These are phyloP conservation scores for Lethenteron reissneri DNA, from an alignment of 2,113 vertebrate species.

Conservation along the genomic window DNA sequence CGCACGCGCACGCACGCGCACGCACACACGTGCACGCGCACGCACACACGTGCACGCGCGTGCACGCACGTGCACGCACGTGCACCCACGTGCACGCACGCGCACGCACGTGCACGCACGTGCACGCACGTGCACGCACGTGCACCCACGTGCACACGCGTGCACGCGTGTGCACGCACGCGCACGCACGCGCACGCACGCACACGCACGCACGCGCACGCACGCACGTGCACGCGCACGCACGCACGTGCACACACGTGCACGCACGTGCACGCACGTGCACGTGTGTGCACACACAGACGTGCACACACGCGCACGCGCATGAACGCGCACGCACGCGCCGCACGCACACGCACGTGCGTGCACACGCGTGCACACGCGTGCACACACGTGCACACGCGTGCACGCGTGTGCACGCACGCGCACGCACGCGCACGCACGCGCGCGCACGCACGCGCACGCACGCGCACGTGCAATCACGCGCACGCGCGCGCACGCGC, in stretches of 20 bases:
- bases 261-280: neutral
- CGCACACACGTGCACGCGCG: too few relatives aligned
- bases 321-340: neutral
- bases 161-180: too few relatives aligned
- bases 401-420: neutral
- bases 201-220: neutral
- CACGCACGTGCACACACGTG: neutral
- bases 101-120: too few relatives aligned
- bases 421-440: constrained; percentile 3
- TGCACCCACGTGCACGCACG: too few relatives aligned
- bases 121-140: too few relatives aligned
- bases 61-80: too few relatives aligned
- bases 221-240: neutral
- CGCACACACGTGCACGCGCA: too few relatives aligned
- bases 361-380: neutral
- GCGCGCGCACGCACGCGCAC: neutral
- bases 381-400: neutral
- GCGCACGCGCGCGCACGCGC: neutral
- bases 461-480: neutral
- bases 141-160: too few relatives aligned
- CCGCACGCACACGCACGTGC: neutral
- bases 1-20: too few relatives aligned
- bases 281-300: neutral
- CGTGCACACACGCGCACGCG: neutral
- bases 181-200: neutral